phyloP scores from a whole-genome alignment of 2,113 vertebrate genomes.

The Baryphthengus martii region DNA sequence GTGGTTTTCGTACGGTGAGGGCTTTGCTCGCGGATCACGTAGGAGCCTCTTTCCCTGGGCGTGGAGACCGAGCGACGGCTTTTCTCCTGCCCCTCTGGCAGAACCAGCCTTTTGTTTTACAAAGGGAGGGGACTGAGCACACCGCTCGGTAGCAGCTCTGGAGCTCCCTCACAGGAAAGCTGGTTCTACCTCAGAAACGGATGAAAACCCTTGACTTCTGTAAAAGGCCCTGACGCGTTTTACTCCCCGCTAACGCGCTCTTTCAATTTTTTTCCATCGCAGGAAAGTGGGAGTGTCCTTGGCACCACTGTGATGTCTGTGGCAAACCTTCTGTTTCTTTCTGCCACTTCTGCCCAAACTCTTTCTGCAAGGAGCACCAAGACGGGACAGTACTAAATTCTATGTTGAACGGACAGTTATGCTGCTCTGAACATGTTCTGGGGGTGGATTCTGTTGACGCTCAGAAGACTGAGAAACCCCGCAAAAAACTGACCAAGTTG shows the following conservation, averaged over 20 bases:
- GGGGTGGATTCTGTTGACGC: conserved; percentile 69
- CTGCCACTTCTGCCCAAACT: conserved; percentile 96
- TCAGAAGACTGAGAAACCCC: conserved; percentile 52
- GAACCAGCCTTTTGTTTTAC: background rate
- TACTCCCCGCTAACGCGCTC: background rate
- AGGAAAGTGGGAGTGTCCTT: conserved; percentile 99
- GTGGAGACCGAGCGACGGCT: background rate
- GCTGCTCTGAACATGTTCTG: conserved; percentile 87
- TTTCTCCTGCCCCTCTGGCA: background rate
- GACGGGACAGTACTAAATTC: conserved; percentile 80
- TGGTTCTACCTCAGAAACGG: background rate
- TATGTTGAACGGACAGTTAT: conserved; percentile 76
- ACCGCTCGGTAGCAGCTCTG: background rate
- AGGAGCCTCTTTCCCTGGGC: background rate
- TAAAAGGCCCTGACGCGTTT: accelerated
- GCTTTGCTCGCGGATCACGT: background rate
- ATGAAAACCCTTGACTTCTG: background rate
- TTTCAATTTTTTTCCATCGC: conserved; percentile 13
- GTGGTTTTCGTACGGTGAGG: background rate
- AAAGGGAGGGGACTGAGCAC: background rate
- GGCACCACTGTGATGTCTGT: conserved; percentile 98
- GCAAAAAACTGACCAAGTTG: conserved; percentile 48
- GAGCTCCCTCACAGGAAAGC: background rate
- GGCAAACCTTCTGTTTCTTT: conserved; percentile 90
- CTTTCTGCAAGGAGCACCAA: conserved; percentile 93